Evolutionary conservation across 2,113 vertebrate genomes (phyloP).

Genomic region (Scolopax mira): DNA sequence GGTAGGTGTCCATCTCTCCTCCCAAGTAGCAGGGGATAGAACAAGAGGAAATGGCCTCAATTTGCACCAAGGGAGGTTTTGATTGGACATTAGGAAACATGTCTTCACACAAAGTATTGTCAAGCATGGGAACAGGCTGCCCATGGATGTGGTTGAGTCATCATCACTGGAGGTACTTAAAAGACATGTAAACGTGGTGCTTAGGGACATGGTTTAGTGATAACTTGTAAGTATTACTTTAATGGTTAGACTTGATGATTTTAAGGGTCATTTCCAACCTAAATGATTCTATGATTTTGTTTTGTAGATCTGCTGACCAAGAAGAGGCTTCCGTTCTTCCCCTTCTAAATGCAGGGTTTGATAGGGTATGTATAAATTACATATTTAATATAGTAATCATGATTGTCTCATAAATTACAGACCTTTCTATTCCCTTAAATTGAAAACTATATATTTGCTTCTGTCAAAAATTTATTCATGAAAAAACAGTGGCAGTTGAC

Average conservation of each 20-base stretch:
- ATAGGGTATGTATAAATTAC: conserved; percentile 80
- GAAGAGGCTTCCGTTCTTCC: conserved; percentile 90
- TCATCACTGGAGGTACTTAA: background rate
- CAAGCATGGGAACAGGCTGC: background rate
- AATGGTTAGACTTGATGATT: background rate
- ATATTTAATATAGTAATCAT: background rate
- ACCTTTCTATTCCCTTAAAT: background rate
- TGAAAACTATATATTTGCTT: background rate
- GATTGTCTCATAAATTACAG: background rate
- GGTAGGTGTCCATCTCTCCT: rapidly evolving
- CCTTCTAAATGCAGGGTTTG: conserved; percentile 90
- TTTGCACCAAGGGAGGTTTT: background rate
- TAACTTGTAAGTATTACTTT: background rate
- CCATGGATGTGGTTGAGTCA: background rate
- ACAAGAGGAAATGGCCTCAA: background rate
- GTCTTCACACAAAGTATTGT: background rate
- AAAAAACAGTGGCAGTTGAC: background rate
- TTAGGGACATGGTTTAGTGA: background rate
- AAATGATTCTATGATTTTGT: background rate
- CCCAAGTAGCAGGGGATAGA: background rate
- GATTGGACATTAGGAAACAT: background rate
- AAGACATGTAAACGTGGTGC: background rate
- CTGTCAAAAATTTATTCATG: background rate
- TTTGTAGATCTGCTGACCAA: conserved; percentile 81
- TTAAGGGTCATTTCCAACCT: background rate